Conservation (phyloP, 1,140 invertebrate species). For the Archivesica marissinica region DNA sequence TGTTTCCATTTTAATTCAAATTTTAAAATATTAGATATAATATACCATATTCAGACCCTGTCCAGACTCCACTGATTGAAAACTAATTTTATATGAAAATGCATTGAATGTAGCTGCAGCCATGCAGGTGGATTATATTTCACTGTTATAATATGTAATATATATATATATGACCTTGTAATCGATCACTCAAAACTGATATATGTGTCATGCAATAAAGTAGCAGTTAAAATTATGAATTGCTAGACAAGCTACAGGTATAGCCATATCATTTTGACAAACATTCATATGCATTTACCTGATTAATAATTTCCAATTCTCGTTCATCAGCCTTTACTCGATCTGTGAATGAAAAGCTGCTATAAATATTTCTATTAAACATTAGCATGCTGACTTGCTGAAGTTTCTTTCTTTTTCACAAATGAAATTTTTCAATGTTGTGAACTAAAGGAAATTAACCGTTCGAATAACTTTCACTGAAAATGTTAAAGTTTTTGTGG, state of each 20-base stretch:
- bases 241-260: not conserved
- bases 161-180: too few relatives aligned
- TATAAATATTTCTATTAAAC: not conserved
- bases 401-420: not conserved
- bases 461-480: not conserved
- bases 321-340: not conserved
- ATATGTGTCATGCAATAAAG: too few relatives aligned
- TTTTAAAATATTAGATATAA: too few relatives aligned
- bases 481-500: not conserved
- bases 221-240: too few relatives aligned
- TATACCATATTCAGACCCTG: too few relatives aligned
- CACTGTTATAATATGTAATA: too few relatives aligned
- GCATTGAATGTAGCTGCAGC: too few relatives aligned
- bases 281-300: not conserved
- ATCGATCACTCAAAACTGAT: too few relatives aligned
- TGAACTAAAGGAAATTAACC: not conserved
- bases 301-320: not conserved
- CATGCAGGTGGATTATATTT: too few relatives aligned
- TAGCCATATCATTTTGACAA: not conserved
- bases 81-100: too few relatives aligned
- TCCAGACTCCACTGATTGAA: too few relatives aligned
- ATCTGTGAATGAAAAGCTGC: not conserved
- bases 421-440: not conserved
- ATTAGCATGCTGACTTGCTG: constrained; percentile 25
- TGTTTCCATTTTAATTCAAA: too few relatives aligned